Base-by-base conservation (phyloP, 2,797 vertebrate genomes). In the Phaenicophaeus curvirostris region DNA sequence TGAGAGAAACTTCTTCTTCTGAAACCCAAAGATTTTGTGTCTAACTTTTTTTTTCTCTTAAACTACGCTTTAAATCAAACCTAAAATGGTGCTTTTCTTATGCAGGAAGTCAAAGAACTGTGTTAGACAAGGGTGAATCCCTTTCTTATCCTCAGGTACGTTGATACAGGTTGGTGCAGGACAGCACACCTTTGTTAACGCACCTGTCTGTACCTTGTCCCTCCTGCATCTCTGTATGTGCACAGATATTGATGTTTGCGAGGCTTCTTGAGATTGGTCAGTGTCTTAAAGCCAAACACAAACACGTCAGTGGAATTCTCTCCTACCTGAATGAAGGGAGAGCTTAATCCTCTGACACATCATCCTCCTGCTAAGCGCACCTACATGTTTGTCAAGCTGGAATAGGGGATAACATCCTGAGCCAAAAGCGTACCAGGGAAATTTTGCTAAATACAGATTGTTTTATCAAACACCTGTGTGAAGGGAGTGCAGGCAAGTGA, bases 11-110 rank as follows among this genome's bases (percentile, higher is more conserved):
- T 48, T 81, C 54, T 77, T 72, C 16, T 35, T 88, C 30, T 57
- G 31, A 84, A 86, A 68, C 30, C 13, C 21, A 18, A 77, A 21
- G 16, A 50, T 46, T 75, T 81, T 68, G 3, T 68, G 28, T 68
- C 0, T 50, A 67, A 46, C 13, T n/a, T 33, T 35, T 39, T 39
- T 72, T 76, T 69, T 33, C 16, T 48, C 33, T 65, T 62, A 75
- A 93, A 55, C 20, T 11, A 19, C 19, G 39, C 8, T 79, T 86
- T 44, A 71, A 73, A 48, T 63, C 62, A 92, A 92, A 77, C 65
- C 12, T 83, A 5, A 66, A 85, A 31, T 18, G 4, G 30, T 82
- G 61, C 7, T 89, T 85, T 67, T 57, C 62, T 73, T 58, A 41
- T 3, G 7, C 16, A 46, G 41, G 33, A 59, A 73, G 53, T 31